Evolutionary conservation across 2,888 invertebrate genomes (phyloP).

Genomic region (Lacanobia oleracea): DNA sequence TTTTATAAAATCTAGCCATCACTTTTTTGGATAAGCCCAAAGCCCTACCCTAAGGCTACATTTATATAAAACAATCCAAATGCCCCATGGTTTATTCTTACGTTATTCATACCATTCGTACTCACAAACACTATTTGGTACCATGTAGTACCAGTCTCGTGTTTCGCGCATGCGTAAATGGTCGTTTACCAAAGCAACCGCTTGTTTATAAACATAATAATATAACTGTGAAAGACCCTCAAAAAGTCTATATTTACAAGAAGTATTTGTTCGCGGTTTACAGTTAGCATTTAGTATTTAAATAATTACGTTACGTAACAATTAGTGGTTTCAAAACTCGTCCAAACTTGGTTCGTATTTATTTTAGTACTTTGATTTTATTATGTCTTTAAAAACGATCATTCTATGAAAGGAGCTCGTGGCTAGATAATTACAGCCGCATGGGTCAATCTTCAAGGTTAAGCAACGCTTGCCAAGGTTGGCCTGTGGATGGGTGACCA

Average conservation of each 20-base stretch:
- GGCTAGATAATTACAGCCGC: no score
- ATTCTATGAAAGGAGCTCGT: not conserved
- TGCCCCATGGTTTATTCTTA: not conserved
- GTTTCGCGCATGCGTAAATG: slow-evolving; percentile 42
- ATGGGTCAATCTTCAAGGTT: no score
- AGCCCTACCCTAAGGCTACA: not conserved
- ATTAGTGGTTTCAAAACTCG: not conserved
- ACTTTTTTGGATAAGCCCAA: no score
- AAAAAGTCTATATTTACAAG: not conserved
- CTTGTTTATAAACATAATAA: slow-evolving; percentile 44
- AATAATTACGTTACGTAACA: not conserved
- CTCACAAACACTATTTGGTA: slow-evolving; percentile 11
- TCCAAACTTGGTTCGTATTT: slow-evolving; percentile 21
- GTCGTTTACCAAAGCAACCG: slow-evolving; percentile 44
- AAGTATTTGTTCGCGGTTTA: slow-evolving; percentile 2
- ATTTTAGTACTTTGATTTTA: not conserved
- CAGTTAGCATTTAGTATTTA: not conserved
- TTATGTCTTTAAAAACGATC: not conserved
- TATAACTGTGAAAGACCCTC: not conserved
- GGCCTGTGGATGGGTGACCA: no score
- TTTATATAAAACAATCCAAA: not conserved
- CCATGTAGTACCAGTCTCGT: slow-evolving; percentile 25
- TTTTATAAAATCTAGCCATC: no score
- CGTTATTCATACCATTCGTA: not conserved
- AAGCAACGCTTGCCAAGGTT: no score